Evolutionary conservation across 1,140 invertebrate species (phyloP).

Genomic region (Lepidurus couesii): DNA sequence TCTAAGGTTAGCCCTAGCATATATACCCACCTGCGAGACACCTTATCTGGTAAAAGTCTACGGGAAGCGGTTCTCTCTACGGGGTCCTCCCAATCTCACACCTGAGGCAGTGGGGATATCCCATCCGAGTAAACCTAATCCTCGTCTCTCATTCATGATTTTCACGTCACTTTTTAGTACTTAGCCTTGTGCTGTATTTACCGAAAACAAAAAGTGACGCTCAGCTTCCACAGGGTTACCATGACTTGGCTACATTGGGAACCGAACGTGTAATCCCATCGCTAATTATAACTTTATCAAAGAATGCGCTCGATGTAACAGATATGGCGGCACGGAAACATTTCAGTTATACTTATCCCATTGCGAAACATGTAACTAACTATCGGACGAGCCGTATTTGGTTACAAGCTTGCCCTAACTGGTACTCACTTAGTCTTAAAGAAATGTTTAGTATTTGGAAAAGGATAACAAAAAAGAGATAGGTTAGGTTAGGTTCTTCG

Average conservation of each 20-base stretch:
- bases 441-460: too few relatives aligned
- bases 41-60: neutral
- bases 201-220: neutral
- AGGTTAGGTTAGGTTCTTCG: neutral
- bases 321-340: too few relatives aligned
- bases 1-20: neutral
- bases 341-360: too few relatives aligned
- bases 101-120: neutral
- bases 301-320: neutral
- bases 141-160: slow-evolving; percentile 7
- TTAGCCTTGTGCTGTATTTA: too few relatives aligned
- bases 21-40: neutral
- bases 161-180: neutral
- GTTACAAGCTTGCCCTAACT: too few relatives aligned
- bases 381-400: too few relatives aligned
- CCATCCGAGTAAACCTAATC: neutral
- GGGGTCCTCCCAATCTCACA: slow-evolving; percentile 1
- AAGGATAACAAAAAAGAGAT: too few relatives aligned
- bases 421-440: too few relatives aligned
- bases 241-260: neutral
- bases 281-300: neutral
- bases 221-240: slow-evolving; percentile 1
- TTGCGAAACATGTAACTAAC: too few relatives aligned
- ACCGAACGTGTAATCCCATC: neutral
- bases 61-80: neutral